Conservation (phyloP, 2,888 invertebrate species). For the Junonia oenone region DNA sequence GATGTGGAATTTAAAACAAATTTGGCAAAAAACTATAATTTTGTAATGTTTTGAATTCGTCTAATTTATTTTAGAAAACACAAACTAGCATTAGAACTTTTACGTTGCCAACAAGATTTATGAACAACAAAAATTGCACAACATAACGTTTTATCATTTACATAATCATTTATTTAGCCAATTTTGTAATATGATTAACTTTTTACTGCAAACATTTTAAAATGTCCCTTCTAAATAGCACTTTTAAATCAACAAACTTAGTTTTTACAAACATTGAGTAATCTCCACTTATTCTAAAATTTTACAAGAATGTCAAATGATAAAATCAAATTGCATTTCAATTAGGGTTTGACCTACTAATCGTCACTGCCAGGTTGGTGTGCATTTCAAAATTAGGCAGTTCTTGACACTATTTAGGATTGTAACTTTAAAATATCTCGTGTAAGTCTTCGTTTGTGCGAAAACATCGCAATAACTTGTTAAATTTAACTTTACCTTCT, state of each 20-base stretch:
- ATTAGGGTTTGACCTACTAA: conserved; percentile 7
- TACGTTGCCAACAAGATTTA: neutral
- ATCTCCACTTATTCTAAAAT: neutral
- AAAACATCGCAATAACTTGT: conserved; percentile 16
- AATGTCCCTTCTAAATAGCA: neutral
- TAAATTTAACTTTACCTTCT: conserved; percentile 4
- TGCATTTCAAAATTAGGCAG: conserved; percentile 28
- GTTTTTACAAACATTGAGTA: neutral
- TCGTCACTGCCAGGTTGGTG: conserved; percentile 30
- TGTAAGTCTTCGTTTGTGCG: conserved; percentile 14
- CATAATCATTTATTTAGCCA: neutral
- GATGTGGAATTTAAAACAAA: neutral
- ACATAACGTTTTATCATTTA: neutral
- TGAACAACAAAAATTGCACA: neutral
- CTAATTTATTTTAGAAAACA: neutral
- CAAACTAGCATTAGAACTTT: neutral
- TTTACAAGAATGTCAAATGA: neutral
- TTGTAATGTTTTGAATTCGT: neutral
- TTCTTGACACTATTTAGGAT: conserved; percentile 17
- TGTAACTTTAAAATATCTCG: neutral
- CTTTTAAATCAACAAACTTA: neutral
- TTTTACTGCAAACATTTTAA: neutral
- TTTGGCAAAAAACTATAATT: neutral
- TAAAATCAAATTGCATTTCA: neutral
- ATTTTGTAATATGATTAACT: neutral